Base-by-base conservation (phyloP, 2,888 invertebrate genomes). In the Auanema freiburgensis region DNA sequence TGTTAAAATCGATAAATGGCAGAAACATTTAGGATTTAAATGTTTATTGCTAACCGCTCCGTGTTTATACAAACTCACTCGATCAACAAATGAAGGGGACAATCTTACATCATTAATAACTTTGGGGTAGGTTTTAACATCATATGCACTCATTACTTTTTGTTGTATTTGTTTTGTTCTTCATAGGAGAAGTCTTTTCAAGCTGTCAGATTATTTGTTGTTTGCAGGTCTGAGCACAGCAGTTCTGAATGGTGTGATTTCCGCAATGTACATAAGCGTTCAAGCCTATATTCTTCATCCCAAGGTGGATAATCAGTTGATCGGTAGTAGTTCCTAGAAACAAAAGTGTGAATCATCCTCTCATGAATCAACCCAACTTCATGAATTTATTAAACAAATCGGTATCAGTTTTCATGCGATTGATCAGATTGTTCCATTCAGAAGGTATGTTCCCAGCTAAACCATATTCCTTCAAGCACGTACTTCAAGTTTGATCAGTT, bases 361-460 rank as follows among this genome's bases (percentile, higher is more conserved):
- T 23, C 43, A 33, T 1, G 3, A 3, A 16, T 46, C 25, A n/a
- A 40, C 16, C 63, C 49, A 6, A 83, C 81, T 65, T 88, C 87
- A 24, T 87, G 59, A 93, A 96, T 76, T 90, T 86, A 83, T 93
- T 91, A 84, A 95, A 94, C 8, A 93, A 85, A 59, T 90, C 89
- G 75, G 91, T 90, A 85, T 93, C 92, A 63, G 90, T 89, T 21
- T 91, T 90, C 90, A 96, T 91, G 79, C 90, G 90, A 79, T 91
- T 90, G 40, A 94, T 90, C 42, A 96, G 88, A 71, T 90, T 89
- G 84, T 93, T 91, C 95, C 95, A 96, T 84, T 95, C 93, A 74
- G 89, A 88, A 0, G 96, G 94, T 49, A 91, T 88, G n/a, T 66
- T 58, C 40, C 59, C 59, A 25, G 62, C 65, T 14, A 67, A 46